phyloP scores from a whole-genome alignment of 37 sponge, comb jelly and placozoan genomes.

The Spongilla lacustris region DNA sequence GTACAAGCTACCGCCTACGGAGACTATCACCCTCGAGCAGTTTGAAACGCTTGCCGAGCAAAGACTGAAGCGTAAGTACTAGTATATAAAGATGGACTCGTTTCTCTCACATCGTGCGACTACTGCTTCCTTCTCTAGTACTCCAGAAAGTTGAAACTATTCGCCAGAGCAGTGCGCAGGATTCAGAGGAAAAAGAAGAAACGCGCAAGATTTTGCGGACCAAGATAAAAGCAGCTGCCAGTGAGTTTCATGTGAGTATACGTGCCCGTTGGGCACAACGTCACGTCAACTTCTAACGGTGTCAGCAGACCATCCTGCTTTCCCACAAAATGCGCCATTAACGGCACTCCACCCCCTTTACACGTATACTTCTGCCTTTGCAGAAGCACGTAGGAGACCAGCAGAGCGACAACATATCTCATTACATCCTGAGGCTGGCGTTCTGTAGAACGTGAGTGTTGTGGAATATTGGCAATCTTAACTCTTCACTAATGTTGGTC shows the following conservation, averaged over 20 bases:
- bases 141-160: constrained; percentile 38
- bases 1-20: constrained; percentile 79
- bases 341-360: background rate
- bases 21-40: constrained; percentile 67
- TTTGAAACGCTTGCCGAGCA: constrained; percentile 73
- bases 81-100: background rate
- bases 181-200: background rate
- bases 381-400: constrained; percentile 41
- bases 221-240: constrained; percentile 27
- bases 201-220: constrained; percentile 9
- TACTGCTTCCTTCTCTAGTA: constrained; percentile 25
- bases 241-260: constrained; percentile 39
- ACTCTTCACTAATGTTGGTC: too few species aligned
- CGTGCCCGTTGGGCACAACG: constrained; percentile 6
- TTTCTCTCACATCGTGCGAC: background rate
- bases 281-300: background rate
- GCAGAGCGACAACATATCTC: constrained; percentile 90
- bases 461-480: background rate
- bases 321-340: background rate
- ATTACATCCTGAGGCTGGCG: constrained; percentile 94
- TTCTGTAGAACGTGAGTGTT: constrained; percentile 83
- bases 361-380: background rate
- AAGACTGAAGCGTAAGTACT: constrained; percentile 74
- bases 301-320: background rate
- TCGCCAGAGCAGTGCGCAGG: constrained; percentile 18